Conservation (phyloP, 2,797 vertebrate genomes). For the Spinus olivaceus region DNA sequence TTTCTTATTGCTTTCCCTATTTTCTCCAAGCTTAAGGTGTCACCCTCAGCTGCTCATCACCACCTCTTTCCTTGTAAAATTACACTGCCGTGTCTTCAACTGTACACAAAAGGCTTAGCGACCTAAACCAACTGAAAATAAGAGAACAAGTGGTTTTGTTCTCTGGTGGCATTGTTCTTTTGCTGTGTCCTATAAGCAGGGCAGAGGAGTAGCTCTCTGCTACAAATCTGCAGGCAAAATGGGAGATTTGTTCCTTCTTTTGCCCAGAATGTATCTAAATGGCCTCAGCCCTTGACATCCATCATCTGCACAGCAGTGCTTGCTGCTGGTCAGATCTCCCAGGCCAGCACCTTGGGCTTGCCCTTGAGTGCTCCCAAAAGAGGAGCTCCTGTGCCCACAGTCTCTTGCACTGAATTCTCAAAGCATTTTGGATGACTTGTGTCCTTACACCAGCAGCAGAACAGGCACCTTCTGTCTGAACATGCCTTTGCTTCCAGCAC, state of each 20-base stretch:
- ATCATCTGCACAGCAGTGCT: not conserved
- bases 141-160: not conserved
- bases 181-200: not conserved
- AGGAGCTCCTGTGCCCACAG: not conserved
- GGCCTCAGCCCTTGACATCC: not conserved
- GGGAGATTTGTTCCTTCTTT: not conserved
- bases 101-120: not conserved
- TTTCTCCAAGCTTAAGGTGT: not conserved
- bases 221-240: not conserved
- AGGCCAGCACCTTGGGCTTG: rapidly evolving
- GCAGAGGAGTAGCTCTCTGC: not conserved
- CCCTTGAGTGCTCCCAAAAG: not conserved
- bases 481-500: not conserved
- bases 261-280: not conserved
- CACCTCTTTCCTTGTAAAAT: not conserved
- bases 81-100: not conserved
- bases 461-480: not conserved
- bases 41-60: not conserved
- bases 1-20: not conserved
- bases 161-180: not conserved
- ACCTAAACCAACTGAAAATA: not conserved
- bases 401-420: not conserved
- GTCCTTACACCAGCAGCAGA: not conserved
- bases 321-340: not conserved
- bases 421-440: not conserved